Evolutionary conservation across 2,113 vertebrate genomes (phyloP).

Genomic region (Indicator maculatus): DNA sequence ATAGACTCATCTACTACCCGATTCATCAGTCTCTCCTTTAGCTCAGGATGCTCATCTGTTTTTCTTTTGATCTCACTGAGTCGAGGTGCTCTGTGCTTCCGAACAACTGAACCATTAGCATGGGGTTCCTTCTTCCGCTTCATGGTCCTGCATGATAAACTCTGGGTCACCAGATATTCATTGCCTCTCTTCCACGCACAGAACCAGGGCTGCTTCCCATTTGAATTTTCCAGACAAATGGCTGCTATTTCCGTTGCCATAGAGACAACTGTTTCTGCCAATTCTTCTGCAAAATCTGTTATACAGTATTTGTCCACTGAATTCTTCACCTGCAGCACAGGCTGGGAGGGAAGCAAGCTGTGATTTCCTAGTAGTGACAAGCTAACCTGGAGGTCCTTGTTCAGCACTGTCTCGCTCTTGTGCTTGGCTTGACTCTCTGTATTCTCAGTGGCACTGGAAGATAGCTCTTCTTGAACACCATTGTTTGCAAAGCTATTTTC

Average conservation of each 20-base stretch:
- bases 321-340: conserved; percentile 72
- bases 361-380: conserved; percentile 77
- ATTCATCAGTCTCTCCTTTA: conserved; percentile 95
- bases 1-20: conserved; percentile 92
- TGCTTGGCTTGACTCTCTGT: conserved; percentile 59
- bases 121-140: conserved; percentile 89
- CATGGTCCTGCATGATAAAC: conserved; percentile 73
- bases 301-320: conserved; percentile 83
- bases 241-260: conserved; percentile 99
- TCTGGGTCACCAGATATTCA: conserved; percentile 82
- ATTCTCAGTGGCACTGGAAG: neutral
- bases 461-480: conserved; percentile 51
- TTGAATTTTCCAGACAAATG: conserved; percentile 95
- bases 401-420: conserved; percentile 20
- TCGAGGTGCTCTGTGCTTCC: conserved; percentile 92
- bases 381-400: conserved; percentile 73
- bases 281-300: conserved; percentile 92
- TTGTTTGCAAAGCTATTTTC: neutral
- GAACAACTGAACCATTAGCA: conserved; percentile 66
- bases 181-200: conserved; percentile 88
- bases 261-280: conserved; percentile 94
- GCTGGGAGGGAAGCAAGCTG: conserved; percentile 70
- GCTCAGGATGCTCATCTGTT: conserved; percentile 95
- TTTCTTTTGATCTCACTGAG: conserved; percentile 98
- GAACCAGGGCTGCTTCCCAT: conserved; percentile 96